Evolutionary conservation across 2,113 vertebrate genomes (phyloP), one percentile per base, ranked within the genome.

Genomic region (Pluvialis apricaria): DNA sequence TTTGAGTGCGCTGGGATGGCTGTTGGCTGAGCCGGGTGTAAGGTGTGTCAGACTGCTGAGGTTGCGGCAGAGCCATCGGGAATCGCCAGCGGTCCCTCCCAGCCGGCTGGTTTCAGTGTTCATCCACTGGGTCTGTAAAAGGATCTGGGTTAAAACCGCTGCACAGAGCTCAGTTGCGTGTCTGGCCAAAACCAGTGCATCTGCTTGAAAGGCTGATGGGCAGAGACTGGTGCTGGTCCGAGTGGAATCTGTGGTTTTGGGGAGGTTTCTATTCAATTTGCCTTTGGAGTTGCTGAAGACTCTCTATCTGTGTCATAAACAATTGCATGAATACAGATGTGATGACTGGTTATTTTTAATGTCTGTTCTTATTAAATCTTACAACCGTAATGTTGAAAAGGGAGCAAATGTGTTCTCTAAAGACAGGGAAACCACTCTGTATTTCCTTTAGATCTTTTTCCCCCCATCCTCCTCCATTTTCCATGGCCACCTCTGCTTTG

Each of bases 151-250:
- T 61, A 32, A 57, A 81, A 28, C 62, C 55, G 68, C 66, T 51
- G n/a, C 57, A 8, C n/a, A 0, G 1, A n/a, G 34, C 81, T 68
- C 45, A 5, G 34, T 2, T 28, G 36, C 0, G 1, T 19, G 64
- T 36, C 55, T 75, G 85, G 36, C 55, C 82, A 38, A 45, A 79
- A 18, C 12, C 82, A 12, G 19, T 4, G 31, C 24, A 2, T 57
- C 55, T 75, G 45, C 52, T 21, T 44, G 82, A 34, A 40, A 5
- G 51, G 89, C 4, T 11, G 71, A 4, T 42, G 68, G 62, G 64
- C 52, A 61, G 64, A 24, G 60, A 20, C 47, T 54, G 83, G 6
- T 34, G 60, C 60, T 82, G 71, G 13, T 34, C 1, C 8, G 18
- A 77, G 60, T 2, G 22, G 36, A 17, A 13, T 3, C 22, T 45